Base-by-base conservation (phyloP, 2,888 invertebrate species). In the Priocnemis perturbator region DNA sequence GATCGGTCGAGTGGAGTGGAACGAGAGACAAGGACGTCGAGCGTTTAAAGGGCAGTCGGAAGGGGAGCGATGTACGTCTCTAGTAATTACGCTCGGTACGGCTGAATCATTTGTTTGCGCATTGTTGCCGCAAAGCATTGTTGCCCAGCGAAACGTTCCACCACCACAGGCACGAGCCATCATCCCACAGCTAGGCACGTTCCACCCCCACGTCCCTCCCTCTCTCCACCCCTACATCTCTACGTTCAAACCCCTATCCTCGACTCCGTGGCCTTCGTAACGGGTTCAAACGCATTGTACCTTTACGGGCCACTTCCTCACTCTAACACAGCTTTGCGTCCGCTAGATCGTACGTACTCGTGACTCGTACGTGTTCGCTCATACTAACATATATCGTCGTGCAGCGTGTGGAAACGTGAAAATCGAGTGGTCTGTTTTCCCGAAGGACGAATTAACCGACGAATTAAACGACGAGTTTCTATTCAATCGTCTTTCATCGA, bases 101-200 rank as follows among this genome's bases (percentile, higher is more conserved):
- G 79, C 76, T 77, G 83, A 83, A 84, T 85, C 85, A 84, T 86
- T 87, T 86, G 87, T 86, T 86, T 85, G 83, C 77, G 80, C 80
- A 84, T 83, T 86, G 85, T 85, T 85, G 83, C 83, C 82, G 76
- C 84, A 84, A 82, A 84, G 85, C 83, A 85, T 86, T 86, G 85
- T 86, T 83, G 71, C 73, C 73, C 71, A 67, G 71, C 73, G 77
- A 77, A 81, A 80, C 80, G 78, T 78, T 77, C 67, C 74, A 77
- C 74, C 77, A 73, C 78, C 76, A 75, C 74, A 1, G 37, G 37
- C 7, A 11, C 37, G 7, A 37, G 37, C 37, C 69, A 65, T 64
- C 63, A 71, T 60, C 76, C 81, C 67, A 68, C 50, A 17, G 50
- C n/a, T 19, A 17, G n/a, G 11, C 50, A 50, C 17, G 7, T 19